Percentiles rank a stretch among this genome's conserved stretches.
Evolutionary conservation across 2,113 vertebrate genomes (phyloP).

Genomic region (Antechinus stuartii): DNA sequence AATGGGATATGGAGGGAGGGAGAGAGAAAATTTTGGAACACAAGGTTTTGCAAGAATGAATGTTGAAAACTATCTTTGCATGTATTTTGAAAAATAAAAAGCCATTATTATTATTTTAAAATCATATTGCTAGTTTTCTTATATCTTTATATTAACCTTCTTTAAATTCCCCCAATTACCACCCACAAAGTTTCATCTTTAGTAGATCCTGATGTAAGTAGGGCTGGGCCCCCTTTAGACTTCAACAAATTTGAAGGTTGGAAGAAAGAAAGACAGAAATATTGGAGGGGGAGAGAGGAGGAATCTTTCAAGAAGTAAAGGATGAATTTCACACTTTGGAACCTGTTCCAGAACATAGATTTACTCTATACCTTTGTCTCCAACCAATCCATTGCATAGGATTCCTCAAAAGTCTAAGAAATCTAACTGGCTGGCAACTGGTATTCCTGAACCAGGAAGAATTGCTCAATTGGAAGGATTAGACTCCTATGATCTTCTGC

Average conservation of each 20-base stretch:
- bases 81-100: too few species aligned
- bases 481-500: background rate
- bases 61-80: too few species aligned
- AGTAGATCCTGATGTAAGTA: background rate
- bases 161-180: background rate
- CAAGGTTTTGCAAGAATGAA: too few species aligned
- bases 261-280: background rate
- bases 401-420: background rate
- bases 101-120: too few species aligned
- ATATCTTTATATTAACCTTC: background rate
- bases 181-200: background rate
- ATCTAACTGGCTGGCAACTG: background rate
- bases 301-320: background rate
- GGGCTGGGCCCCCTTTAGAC: background rate
- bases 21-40: too few species aligned
- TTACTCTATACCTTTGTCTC: background rate
- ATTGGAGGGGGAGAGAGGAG: background rate
- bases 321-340: background rate
- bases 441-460: background rate
- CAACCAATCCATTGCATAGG: background rate
- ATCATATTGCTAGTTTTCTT: background rate
- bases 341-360: background rate
- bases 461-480: background rate
- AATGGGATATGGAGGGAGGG: too few species aligned
- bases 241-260: background rate